Conservation (phyloP, 2,888 invertebrate species). For the Meiosimyza decipiens region DNA sequence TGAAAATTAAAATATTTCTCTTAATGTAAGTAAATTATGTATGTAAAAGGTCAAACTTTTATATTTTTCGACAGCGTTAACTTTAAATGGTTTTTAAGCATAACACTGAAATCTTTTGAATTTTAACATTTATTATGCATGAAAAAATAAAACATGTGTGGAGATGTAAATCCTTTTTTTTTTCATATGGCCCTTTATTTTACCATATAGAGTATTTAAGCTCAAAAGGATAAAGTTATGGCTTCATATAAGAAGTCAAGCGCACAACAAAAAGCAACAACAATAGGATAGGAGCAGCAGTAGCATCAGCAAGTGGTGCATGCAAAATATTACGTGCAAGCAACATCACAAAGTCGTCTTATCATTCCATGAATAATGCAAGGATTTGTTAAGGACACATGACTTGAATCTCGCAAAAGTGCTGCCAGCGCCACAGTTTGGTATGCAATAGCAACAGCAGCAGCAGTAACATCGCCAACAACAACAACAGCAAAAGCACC, state of each 20-base stretch:
- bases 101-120: too few species aligned
- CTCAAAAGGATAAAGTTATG: constrained; percentile 18
- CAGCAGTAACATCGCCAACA: constrained; percentile 6
- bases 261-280: constrained; percentile 34
- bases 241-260: constrained; percentile 4
- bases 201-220: too few species aligned
- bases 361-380: constrained; percentile 63
- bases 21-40: too few species aligned
- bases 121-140: constrained; percentile 10
- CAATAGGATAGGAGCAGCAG: constrained; percentile 21
- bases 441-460: neutral
- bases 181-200: too few species aligned
- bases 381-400: constrained; percentile 63
- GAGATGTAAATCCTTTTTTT: neutral
- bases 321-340: constrained; percentile 37
- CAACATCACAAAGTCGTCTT: constrained; percentile 59
- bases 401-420: constrained; percentile 59
- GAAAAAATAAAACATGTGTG: constrained; percentile 3
- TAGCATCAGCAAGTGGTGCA: constrained; percentile 28
- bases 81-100: too few species aligned
- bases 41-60: too few species aligned
- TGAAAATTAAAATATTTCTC: too few species aligned
- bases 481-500: neutral
- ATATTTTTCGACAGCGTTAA: too few species aligned
- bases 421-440: constrained; percentile 26